Percentiles rank a stretch among this genome's conserved stretches.
Conservation (phyloP, 1,140 invertebrate species). For the Coptotermes formosanus region DNA sequence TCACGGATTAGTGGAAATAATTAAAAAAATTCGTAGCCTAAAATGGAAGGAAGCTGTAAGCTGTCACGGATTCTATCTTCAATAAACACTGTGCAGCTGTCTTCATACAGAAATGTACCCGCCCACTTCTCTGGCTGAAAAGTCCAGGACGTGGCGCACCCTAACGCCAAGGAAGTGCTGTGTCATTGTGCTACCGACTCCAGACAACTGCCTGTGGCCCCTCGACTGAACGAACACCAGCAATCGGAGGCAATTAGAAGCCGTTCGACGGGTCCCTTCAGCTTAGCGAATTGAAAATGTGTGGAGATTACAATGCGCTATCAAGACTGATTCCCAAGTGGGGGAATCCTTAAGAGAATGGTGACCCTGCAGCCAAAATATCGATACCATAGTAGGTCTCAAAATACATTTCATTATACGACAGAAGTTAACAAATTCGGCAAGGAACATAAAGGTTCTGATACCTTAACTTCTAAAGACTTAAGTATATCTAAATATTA, state of each 20-base stretch:
- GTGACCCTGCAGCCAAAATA: too few species aligned
- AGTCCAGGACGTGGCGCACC: background rate
- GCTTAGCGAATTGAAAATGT: constrained; percentile 12
- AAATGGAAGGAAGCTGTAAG: background rate
- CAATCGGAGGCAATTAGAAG: constrained; percentile 8
- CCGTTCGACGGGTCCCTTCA: background rate
- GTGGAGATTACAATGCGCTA: constrained; percentile 10
- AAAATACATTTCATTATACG: too few species aligned
- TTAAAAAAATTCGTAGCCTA: too few species aligned
- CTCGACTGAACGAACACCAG: background rate
- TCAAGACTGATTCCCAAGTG: background rate
- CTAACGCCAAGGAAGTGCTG: background rate
- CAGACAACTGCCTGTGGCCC: background rate
- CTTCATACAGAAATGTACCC: background rate
- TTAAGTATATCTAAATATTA: too few species aligned
- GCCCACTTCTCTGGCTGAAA: background rate
- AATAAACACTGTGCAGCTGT: background rate
- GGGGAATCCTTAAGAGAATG: too few species aligned
- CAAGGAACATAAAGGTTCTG: too few species aligned
- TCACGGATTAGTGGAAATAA: too few species aligned
- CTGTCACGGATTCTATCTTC: background rate
- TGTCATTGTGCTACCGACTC: constrained; percentile 4
- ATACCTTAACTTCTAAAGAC: too few species aligned
- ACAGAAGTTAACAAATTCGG: too few species aligned
- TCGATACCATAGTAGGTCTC: too few species aligned